Percentiles rank a stretch among this genome's conserved stretches.
Evolutionary conservation across 1,140 invertebrate genomes (phyloP).

Genomic region (Diprion similis): DNA sequence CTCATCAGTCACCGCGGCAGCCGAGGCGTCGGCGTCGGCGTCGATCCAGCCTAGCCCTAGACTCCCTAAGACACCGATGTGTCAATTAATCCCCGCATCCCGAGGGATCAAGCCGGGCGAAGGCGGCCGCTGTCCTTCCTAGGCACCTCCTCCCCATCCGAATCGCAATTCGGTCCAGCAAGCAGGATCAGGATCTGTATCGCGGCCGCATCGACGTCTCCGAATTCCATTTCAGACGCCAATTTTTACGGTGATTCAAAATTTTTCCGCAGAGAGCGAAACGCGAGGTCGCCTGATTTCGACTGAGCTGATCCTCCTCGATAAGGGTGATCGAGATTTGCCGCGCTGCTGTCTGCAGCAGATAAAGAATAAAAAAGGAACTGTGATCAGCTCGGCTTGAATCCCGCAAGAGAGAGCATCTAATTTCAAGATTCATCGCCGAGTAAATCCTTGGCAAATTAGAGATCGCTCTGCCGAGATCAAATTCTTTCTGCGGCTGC

Average conservation of each 20-base stretch:
- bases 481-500: not conserved
- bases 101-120: slow-evolving; percentile 28
- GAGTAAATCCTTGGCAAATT: slow-evolving; percentile 65
- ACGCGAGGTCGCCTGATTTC: too few relatives aligned
- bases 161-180: slow-evolving; percentile 23
- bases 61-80: slow-evolving; percentile 43
- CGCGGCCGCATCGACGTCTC: slow-evolving; percentile 24
- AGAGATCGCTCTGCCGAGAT: slow-evolving; percentile 59
- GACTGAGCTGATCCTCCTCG: not conserved
- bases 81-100: slow-evolving; percentile 52
- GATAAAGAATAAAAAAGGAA: slow-evolving; percentile 30
- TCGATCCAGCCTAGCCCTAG: slow-evolving; percentile 17
- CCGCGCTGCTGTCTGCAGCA: slow-evolving; percentile 20
- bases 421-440: slow-evolving; percentile 66
- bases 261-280: too few relatives aligned
- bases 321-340: not conserved
- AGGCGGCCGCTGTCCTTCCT: not conserved
- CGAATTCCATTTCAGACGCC: slow-evolving; percentile 12
- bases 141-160: slow-evolving; percentile 7
- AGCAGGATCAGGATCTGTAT: slow-evolving; percentile 6
- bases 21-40: slow-evolving; percentile 31
- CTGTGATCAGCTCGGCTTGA: slow-evolving; percentile 10
- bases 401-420: slow-evolving; percentile 40
- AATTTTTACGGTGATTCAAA: too few relatives aligned
- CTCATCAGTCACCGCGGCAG: slow-evolving; percentile 50